Percentiles rank a stretch among this genome's conserved stretches.
These are phyloP conservation scores for Pterostichus niger DNA, from an alignment of 2,888 invertebrate species.

Conservation along the genomic window DNA sequence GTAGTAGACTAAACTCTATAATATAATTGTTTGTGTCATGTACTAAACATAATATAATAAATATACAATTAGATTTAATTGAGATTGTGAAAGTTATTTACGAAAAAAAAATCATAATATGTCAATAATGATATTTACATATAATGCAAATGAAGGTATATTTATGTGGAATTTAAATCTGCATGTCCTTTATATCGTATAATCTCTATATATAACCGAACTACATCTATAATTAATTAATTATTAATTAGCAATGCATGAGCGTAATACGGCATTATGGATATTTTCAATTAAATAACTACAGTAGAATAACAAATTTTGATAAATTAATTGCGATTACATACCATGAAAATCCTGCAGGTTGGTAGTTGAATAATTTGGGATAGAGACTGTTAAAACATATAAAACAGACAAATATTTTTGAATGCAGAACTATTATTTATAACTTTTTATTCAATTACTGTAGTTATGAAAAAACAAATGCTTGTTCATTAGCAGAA, in stretches of 20 bases:
- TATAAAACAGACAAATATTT: neutral
- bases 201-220: neutral
- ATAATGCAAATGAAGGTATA: constrained; percentile 20
- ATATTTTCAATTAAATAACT: constrained; percentile 37
- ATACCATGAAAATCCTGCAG: constrained; percentile 6
- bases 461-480: neutral
- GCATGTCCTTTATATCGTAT: constrained; percentile 1
- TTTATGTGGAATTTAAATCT: constrained; percentile 34
- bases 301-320: neutral
- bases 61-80: neutral
- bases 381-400: neutral
- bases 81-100: neutral
- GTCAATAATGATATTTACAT: constrained; percentile 1
- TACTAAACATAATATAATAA: neutral
- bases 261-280: constrained; percentile 8
- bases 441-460: constrained; percentile 28
- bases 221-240: constrained; percentile 43
- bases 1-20: no score
- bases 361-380: neutral
- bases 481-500: constrained; percentile 29
- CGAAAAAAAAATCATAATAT: neutral
- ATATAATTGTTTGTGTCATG: no score
- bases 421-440: constrained; percentile 7
- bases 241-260: constrained; percentile 21
- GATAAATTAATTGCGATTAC: constrained; percentile 48